Base-by-base conservation (phyloP, 2,797 vertebrate genomes). In the Myripristis jacobus region DNA sequence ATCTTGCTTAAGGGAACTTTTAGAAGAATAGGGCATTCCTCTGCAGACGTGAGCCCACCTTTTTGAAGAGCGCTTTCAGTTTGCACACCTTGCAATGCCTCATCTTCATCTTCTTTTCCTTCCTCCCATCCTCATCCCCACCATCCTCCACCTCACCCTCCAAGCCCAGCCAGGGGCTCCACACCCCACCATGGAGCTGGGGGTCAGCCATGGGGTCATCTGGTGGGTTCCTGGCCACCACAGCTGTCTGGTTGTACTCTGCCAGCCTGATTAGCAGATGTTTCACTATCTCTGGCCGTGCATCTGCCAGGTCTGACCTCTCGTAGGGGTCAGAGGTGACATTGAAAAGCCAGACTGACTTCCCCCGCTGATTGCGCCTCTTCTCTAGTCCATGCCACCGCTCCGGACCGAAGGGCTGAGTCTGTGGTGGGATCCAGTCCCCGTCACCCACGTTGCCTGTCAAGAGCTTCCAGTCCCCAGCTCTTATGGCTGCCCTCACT, bases 271-370 rank as follows among this genome's bases (percentile, higher is more conserved):
- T 85, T 52, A 98, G 78, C 47, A 99, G 91, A 80, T 94, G 89
- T 71, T 96, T 96, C 60, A 98, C 97, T 0, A 98, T 80, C 0
- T 95, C 93, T 0, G 97, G 97, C 22, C 91, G 92, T 63, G 85
- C 80, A 10, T 89, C 64, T 0, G 96, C 96, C 41, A 96, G 90
- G 81, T 98, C 97, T 27, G 89, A 88, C n/a, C 97, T 94, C 81
- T 99, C 96, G 0, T 96, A 98, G 0, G 95, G 97, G 83, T 98
- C 97, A 0, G 94, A 92, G 0, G 93, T 95, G 75, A 98, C 86
- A 82, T 98, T 97, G 88, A 97, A 98, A 47, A 98, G 95, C 96
- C 96, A 99, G 15, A 98, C 90, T 0, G 96, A 96, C 77, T 97
- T 96, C 11, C 95, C 94, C 0, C 89, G 89, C 0, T 93, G 84